Conservation (phyloP, 64 coral and sea anemone species). For the Montipora capricornis region DNA sequence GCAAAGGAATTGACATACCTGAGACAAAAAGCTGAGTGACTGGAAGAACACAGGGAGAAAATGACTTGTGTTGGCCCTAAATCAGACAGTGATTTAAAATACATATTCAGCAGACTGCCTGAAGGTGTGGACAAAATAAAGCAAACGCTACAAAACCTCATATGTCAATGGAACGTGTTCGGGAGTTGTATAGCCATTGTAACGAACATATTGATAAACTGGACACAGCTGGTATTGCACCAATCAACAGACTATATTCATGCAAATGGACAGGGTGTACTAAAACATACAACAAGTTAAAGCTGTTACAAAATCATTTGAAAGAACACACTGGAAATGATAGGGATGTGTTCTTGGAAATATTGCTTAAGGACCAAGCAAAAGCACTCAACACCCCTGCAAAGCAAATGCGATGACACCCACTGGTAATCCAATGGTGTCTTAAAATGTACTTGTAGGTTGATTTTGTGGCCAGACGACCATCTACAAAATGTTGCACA, state of each 20-base stretch:
- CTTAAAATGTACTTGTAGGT: too few relatives aligned
- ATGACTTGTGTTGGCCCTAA: conserved; percentile 43
- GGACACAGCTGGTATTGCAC: conserved; percentile 21
- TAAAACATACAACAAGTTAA: conserved; percentile 67
- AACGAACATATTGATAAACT: conserved; percentile 62
- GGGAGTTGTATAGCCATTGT: conserved; percentile 54
- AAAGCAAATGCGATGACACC: conserved; percentile 63
- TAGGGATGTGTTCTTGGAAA: conserved; percentile 55
- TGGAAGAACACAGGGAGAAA: conserved; percentile 57
- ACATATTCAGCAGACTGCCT: conserved; percentile 48
- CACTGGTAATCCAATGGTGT: conserved; percentile 47
- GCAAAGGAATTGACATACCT: conserved; percentile 58
- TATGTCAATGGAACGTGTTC: conserved; percentile 71
- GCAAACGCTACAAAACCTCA: conserved; percentile 24
- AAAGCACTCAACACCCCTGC: conserved; percentile 52
- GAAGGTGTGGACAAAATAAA: conserved; percentile 36
- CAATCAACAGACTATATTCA: conserved; percentile 51
- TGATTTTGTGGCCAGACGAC: too few relatives aligned
- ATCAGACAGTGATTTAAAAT: conserved; percentile 52
- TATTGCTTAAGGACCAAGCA: conserved; percentile 45
- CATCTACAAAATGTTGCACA: too few relatives aligned
- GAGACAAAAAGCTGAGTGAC: conserved; percentile 35
- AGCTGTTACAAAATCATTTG: conserved; percentile 67
- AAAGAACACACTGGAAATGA: conserved; percentile 64
- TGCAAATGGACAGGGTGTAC: conserved; percentile 56